A percentile compares a stretch with the other conserved stretches of the same genome.
These are phyloP conservation scores for Cenopis cana DNA, from an alignment of 2,888 invertebrate genomes.

Conservation along the genomic window DNA sequence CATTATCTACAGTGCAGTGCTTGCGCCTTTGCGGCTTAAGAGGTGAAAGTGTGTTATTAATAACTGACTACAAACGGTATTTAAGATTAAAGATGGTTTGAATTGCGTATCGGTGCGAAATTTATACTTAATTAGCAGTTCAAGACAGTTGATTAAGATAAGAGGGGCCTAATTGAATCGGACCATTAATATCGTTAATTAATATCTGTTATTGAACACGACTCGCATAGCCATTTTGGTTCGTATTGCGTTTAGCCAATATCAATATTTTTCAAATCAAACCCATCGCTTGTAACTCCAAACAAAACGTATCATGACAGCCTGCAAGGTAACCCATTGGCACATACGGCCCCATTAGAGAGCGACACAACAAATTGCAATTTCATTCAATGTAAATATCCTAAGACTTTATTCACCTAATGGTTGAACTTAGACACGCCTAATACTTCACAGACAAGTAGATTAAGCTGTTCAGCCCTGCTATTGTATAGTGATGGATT, in stretches of 20 bases:
- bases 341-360: conserved; percentile 58
- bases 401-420: conserved; percentile 62
- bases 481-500: conserved; percentile 65
- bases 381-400: conserved; percentile 81
- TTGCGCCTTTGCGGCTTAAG: conserved; percentile 40
- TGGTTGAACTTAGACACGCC: conserved; percentile 73
- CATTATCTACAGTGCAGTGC: conserved; percentile 58
- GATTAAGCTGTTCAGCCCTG: conserved; percentile 69
- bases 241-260: not conserved
- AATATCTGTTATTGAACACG: conserved; percentile 14
- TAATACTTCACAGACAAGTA: conserved; percentile 70
- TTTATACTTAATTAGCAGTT: conserved; percentile 33
- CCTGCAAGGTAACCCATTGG: conserved; percentile 66
- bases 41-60: conserved; percentile 45
- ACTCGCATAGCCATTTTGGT: not conserved
- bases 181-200: conserved; percentile 20
- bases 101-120: conserved; percentile 24
- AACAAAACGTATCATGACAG: conserved; percentile 55
- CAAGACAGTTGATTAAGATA: conserved; percentile 34
- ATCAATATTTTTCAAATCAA: conserved; percentile 55
- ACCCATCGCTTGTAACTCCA: conserved; percentile 65
- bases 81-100: conserved; percentile 39
- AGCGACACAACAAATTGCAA: conserved; percentile 76
- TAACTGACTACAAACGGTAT: conserved; percentile 35
- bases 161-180: conserved; percentile 27